Conservation (phyloP, 1,140 invertebrate genomes). For the Pectinophora gossypiella region DNA sequence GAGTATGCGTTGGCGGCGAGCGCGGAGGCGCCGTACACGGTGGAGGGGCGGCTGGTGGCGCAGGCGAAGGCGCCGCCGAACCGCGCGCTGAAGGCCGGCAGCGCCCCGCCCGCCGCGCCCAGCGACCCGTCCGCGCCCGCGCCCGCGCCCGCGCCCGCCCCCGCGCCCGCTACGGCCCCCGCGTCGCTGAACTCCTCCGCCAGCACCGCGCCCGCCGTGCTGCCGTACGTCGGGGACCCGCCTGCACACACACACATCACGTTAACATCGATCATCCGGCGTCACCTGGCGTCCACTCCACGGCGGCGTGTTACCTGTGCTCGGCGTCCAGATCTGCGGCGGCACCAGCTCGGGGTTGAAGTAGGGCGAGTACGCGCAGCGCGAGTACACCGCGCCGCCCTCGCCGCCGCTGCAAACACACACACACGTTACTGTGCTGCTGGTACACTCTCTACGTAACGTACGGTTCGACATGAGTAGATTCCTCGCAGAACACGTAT, state of each 20-base stretch:
- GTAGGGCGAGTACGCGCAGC: conserved; percentile 4
- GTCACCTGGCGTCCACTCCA: too few relatives aligned
- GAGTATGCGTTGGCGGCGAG: conserved; percentile 37
- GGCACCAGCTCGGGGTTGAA: background rate
- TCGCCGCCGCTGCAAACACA: background rate
- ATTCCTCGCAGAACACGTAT: too few relatives aligned
- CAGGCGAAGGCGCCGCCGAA: conserved; percentile 50
- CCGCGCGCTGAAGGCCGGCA: conserved; percentile 57
- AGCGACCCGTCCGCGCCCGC: conserved; percentile 21
- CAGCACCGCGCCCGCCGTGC: background rate
- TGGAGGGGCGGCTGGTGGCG: conserved; percentile 34
- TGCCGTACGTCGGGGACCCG: background rate
- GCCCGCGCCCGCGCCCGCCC: conserved; percentile 8
- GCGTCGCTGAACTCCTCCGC: conserved; percentile 9
- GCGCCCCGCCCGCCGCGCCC: conserved; percentile 32
- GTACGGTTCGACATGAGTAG: too few relatives aligned
- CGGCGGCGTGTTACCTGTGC: background rate
- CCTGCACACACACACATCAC: background rate
- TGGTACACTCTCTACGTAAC: too few relatives aligned
- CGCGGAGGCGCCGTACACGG: conserved; percentile 34
- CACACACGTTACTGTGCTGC: too few relatives aligned
- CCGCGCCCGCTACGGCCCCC: background rate
- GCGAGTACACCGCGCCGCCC: conserved; percentile 1
- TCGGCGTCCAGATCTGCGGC: conserved; percentile 1
- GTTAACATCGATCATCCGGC: background rate